Evolutionary conservation across 2,113 vertebrate species (phyloP), one percentile per base, ranked within the genome.

Genomic region (Bujurquina vittata): DNA sequence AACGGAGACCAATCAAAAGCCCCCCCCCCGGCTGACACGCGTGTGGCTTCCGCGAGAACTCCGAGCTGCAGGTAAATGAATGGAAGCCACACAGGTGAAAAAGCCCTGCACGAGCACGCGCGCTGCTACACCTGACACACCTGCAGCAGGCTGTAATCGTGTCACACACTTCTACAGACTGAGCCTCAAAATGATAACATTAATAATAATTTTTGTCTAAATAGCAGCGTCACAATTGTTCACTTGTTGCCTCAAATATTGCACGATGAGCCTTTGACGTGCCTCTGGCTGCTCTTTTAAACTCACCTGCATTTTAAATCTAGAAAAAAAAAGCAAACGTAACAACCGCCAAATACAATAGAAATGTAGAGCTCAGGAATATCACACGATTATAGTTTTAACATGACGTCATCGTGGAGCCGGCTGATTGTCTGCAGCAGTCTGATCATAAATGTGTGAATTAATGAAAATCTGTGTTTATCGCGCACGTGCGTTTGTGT

Each of bases 31-130:
- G n/a, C n/a, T n/a, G n/a, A 78, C 88, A 37, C 15, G 3, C 63
- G 74, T 79, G 61, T 75, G 54, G 26, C 14, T 81, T 62, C 58
- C 22, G 31, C 23, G 4, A 57, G 83, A 90, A 84, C 58, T 75
- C 59, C 8, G 62, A 60, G 76, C 52, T 83, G 79, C 77, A 91
- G 75, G 75, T 88, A 87, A 86, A 88, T 88, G 4, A 79, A 89
- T 86, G 85, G 86, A 81, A 79, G 15, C 15, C 62, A 37, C 77
- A 35, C 23, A 54, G 75, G 84, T 86, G n/a, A n/a, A n/a, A n/a
- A n/a, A 60, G 31, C 72, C 59, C 82, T 31, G 83, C 22, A 69
- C 3, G 49, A 26, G 22, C 20, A 31, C 63, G 63, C 59, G 35
- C 17, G 0, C 14, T 18, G 80, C n/a, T n/a, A n/a, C n/a, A n/a